Evolutionary conservation across 2,888 invertebrate species (phyloP).

Genomic region (Dryadula phaetusa): DNA sequence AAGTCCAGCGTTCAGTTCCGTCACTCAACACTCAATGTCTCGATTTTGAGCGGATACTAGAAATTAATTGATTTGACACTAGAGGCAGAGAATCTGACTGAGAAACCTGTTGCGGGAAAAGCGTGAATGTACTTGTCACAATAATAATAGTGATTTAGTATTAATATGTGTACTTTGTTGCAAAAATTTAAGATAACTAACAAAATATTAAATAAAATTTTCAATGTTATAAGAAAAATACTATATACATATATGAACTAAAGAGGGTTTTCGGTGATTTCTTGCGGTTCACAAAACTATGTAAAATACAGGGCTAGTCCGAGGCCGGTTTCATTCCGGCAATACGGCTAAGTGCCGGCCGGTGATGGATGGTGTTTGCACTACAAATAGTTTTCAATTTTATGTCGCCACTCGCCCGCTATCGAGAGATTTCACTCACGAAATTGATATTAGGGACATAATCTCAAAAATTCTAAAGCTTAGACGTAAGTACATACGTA

Average conservation of each 20-base stretch:
- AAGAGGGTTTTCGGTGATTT: constrained; percentile 14
- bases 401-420: constrained; percentile 52
- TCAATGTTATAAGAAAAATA: not conserved
- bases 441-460: constrained; percentile 53
- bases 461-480: constrained; percentile 44
- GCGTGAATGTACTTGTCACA: no score
- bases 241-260: not conserved
- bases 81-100: no score
- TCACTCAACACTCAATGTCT: no score
- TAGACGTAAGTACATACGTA: not conserved
- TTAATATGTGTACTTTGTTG: no score
- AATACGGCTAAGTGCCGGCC: constrained; percentile 73
- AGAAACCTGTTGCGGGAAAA: no score
- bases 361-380: constrained; percentile 80
- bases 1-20: no score
- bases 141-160: no score
- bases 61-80: no score
- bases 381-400: constrained; percentile 75
- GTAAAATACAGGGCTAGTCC: constrained; percentile 42
- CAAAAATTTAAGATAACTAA: no score
- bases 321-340: constrained; percentile 54
- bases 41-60: no score
- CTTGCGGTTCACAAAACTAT: constrained; percentile 32
- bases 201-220: not conserved
- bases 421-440: constrained; percentile 53